Base-by-base conservation (phyloP, 92 coral and sea anemone species). In the Siderastrea radians region DNA sequence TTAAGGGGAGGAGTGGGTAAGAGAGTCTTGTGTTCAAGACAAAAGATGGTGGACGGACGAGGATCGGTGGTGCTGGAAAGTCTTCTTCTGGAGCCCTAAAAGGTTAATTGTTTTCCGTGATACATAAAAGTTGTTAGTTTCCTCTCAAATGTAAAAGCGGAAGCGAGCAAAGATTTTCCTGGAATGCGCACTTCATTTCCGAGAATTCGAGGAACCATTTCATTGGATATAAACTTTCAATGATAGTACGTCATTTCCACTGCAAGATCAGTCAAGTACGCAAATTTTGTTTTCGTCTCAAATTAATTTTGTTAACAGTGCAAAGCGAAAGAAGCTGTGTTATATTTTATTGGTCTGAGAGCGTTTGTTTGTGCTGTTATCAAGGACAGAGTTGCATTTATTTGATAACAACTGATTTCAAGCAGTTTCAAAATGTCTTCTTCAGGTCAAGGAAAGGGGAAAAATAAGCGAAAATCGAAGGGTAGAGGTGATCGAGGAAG, bases 401-500 rank as follows among this genome's bases (percentile, higher is more conserved):
- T 1, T 15, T 15, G 3, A 3, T 63, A 6, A 15, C 7, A 38
- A 10, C 1, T 2, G 15, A 43, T 50, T 43, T 61, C 6, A 61
- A 61, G 7, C 19, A 61, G 66, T 14, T 74, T 58, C 13, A 13
- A 77, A 58, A 77, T 77, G 80, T 78, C 72, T 78, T 48, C 83
- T 12, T 59, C 12, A 45, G 71, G 68, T 6, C 68, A 48, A 19
- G 83, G 72, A 6, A 63, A 78, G 44, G 60, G 69, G 7, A 65
- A 49, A 60, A 62, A 79, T 26, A 79, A 65, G 16, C 45, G 15
- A 19, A 83, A 66, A 84, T 54, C 74, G 0, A 88, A 89, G 63
- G 95, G 95, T 19, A 86, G 89, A 1, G 59, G 19, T 10, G 83
- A 11, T 12, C 65, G 82, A 45, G 92, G 90, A 45, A 74, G 89